These are phyloP conservation scores for Periparus ater DNA, from an alignment of 2,797 vertebrate genomes.

Conservation along the genomic window DNA sequence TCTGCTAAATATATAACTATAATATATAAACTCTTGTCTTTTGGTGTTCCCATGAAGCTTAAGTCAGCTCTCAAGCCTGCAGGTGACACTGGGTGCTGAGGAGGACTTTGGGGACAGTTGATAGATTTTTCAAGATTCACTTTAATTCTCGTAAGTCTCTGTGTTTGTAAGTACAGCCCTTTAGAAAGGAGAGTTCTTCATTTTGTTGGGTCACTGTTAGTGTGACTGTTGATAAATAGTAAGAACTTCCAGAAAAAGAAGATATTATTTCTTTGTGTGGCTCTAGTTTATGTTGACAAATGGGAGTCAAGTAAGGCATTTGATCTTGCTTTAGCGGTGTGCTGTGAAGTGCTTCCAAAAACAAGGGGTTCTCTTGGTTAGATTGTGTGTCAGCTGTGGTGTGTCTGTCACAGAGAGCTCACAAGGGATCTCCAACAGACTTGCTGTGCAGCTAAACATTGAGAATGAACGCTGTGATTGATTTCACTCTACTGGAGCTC, in stretches of 20 bases:
- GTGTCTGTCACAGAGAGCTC: neutral
- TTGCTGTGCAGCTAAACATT: neutral
- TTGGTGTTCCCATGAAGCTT: neutral
- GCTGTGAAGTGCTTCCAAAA: neutral
- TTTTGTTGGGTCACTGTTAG: neutral
- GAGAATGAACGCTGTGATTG: neutral
- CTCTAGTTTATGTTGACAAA: neutral
- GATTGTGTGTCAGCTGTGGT: neutral
- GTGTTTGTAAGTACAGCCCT: neutral
- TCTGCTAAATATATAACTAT: neutral
- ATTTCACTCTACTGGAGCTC: neutral
- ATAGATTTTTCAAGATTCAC: neutral
- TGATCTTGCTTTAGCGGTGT: neutral
- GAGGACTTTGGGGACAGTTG: neutral
- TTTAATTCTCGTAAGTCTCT: neutral
- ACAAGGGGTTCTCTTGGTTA: neutral
- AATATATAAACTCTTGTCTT: neutral
- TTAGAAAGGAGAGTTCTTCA: neutral
- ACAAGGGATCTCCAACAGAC: neutral
- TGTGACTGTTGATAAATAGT: neutral
- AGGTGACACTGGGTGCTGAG: neutral
- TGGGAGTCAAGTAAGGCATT: neutral
- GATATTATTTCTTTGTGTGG: neutral
- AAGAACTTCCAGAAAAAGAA: neutral
- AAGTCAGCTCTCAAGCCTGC: neutral